Conservation (phyloP, 2,113 vertebrate species). For the Limanda limanda region DNA sequence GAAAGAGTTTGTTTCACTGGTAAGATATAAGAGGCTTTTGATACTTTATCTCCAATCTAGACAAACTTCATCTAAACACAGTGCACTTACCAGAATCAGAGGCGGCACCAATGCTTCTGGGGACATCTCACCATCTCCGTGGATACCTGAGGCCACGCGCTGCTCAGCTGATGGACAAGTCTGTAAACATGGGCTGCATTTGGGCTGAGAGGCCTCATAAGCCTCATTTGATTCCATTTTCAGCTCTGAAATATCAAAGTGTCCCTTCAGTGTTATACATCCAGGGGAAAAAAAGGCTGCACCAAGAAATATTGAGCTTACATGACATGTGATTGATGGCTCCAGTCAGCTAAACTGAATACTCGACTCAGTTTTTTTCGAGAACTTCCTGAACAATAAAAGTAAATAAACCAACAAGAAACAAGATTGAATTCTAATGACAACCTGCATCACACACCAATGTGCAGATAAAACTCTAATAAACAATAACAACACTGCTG, state of each 20-base stretch:
- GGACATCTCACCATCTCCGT: slow-evolving; percentile 71
- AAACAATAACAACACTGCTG: not conserved
- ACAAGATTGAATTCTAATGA: not conserved
- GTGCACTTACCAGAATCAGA: slow-evolving; percentile 79
- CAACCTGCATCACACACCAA: not conserved
- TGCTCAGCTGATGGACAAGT: slow-evolving; percentile 81
- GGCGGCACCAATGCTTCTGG: slow-evolving; percentile 43
- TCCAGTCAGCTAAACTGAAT: not conserved
- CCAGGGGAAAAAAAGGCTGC: not conserved
- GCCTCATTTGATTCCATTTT: slow-evolving; percentile 70
- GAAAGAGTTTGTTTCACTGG: slow-evolving; percentile 24
- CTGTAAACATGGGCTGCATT: slow-evolving; percentile 84
- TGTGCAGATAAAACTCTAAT: slow-evolving; percentile 3
- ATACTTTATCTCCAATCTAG: slow-evolving; percentile 76
- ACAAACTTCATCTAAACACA: slow-evolving; percentile 77
- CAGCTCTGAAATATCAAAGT: slow-evolving; percentile 54
- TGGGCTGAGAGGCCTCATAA: slow-evolving; percentile 67
- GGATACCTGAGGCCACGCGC: slow-evolving; percentile 70
- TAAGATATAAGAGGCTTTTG: slow-evolving; percentile 59
- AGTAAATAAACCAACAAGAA: not conserved
- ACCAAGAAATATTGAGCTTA: slow-evolving; percentile 15
- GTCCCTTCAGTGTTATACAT: slow-evolving; percentile 34
- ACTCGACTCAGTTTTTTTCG: not conserved
- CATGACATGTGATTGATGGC: slow-evolving; percentile 4
- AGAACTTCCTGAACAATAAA: not conserved